Evolutionary conservation across 2,797 vertebrate genomes (phyloP), one percentile per base, ranked within the genome.

Genomic region (Cuculus canorus): DNA sequence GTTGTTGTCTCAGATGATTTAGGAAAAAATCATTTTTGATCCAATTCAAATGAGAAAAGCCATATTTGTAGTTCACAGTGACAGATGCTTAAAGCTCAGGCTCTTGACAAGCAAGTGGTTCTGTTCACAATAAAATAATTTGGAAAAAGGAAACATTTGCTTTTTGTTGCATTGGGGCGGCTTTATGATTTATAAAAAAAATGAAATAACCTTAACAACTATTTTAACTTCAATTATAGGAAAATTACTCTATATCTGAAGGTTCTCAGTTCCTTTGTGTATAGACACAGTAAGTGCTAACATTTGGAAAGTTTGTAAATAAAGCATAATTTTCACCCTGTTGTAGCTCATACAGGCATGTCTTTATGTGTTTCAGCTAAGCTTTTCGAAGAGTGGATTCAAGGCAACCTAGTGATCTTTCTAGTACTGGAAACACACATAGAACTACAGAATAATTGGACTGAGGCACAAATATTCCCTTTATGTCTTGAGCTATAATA

Each of bases 391-490:
- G 72, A 43, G 83, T 78, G 83, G 66, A 65, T 78, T 96, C 90
- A 94, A 75, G 89, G 92, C 83, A 97, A 92, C 82, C 43, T 66
- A 93, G 92, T 32, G 33, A 96, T 97, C 81, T 96, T 96, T 88
- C 93, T 84, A 92, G 92, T 85, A 92, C 72, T 94, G 72, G 73
- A 97, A 97, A 96, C 35, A 14, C 86, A 92, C 81, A 88, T 4
- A 92, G 85, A 95, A 93, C 70, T 91, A 70, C 91, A 84, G 69
- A 56, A 79, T 96, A 97, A 98, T 97, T 96, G 92, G 69, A 86
- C 82, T 96, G 96, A 80, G 94, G 91, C 91, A 97, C 95, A 96
- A 96, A 97, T 92, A 97, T 71, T 97, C 96, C 95, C 97, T 97
- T 95, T 92, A 97, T 94, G 81, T 90, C 87, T 96, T 4, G 4